Conservation (phyloP, 37 sponge, comb jelly and placozoan genomes). For the Theonella swinhoei region DNA sequence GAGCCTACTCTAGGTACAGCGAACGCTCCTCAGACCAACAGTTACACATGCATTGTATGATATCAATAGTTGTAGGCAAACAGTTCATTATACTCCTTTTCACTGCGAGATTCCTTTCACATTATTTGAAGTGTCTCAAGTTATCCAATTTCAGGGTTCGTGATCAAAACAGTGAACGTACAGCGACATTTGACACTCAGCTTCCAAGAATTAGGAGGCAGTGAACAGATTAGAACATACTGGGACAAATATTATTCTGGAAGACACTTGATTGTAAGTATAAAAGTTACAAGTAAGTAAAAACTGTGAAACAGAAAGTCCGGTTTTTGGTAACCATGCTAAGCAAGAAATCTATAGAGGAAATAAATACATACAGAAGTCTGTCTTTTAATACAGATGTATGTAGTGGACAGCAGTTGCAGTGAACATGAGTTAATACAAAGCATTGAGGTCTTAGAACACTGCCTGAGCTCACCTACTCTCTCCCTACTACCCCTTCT, state of each 20-base stretch:
- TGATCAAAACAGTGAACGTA: slow-evolving; percentile 46
- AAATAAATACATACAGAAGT: not conserved
- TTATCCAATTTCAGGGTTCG: slow-evolving; percentile 50
- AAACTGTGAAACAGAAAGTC: not conserved
- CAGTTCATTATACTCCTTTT: too few relatives aligned
- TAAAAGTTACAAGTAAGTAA: too few relatives aligned
- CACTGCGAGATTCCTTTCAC: too few relatives aligned
- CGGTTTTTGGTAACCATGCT: not conserved
- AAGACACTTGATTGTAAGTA: slow-evolving; percentile 20
- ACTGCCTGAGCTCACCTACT: slow-evolving; percentile 14
- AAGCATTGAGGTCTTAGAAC: not conserved
- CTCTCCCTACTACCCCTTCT: slow-evolving; percentile 63
- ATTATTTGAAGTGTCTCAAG: too few relatives aligned
- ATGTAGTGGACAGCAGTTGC: slow-evolving; percentile 53
- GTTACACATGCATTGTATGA: too few relatives aligned
- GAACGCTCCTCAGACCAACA: too few relatives aligned
- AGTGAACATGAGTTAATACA: slow-evolving; percentile 5
- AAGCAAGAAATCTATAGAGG: not conserved
- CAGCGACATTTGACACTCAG: slow-evolving; percentile 32
- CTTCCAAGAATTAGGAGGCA: slow-evolving; percentile 74
- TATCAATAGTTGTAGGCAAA: too few relatives aligned
- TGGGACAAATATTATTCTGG: slow-evolving; percentile 57
- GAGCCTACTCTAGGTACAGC: too few relatives aligned
- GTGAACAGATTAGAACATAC: slow-evolving; percentile 52
- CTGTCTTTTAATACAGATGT: slow-evolving; percentile 31